Conservation (phyloP, 2,797 vertebrate genomes). For the Myotis pilosus region DNA sequence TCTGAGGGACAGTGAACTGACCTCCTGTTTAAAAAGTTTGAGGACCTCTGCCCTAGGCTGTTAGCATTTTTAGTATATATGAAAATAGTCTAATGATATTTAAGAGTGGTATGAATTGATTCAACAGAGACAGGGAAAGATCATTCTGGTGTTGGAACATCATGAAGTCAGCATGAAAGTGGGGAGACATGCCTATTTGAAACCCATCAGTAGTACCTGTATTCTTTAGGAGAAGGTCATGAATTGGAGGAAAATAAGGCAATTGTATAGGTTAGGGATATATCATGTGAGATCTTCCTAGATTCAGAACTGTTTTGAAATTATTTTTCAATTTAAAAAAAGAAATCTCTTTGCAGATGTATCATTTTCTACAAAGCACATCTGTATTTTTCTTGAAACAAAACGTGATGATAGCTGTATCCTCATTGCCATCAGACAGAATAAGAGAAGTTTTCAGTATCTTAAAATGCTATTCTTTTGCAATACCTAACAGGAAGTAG, state of each 20-base stretch:
- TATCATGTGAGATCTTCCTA: neutral
- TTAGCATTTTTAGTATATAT: neutral
- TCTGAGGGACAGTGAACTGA: no score
- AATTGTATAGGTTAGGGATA: neutral
- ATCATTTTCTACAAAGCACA: neutral
- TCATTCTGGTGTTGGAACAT: neutral
- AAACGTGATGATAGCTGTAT: neutral
- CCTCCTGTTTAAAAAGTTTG: no score
- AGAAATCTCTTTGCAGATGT: neutral
- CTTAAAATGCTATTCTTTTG: neutral
- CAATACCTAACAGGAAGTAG: neutral
- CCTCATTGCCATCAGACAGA: neutral
- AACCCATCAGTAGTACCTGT: neutral
- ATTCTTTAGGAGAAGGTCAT: neutral
- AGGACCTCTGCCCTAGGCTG: neutral
- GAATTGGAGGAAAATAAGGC: neutral
- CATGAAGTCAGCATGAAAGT: neutral
- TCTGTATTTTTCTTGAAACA: constrained; percentile 28
- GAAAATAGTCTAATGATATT: neutral
- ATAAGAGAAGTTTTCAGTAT: neutral
- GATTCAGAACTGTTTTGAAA: neutral
- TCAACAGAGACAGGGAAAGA: neutral
- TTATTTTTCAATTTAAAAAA: neutral
- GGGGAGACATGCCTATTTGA: neutral
- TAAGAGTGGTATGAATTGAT: neutral